Evolutionary conservation across 2,113 vertebrate genomes (phyloP).

Genomic region (Mastomys coucha): DNA sequence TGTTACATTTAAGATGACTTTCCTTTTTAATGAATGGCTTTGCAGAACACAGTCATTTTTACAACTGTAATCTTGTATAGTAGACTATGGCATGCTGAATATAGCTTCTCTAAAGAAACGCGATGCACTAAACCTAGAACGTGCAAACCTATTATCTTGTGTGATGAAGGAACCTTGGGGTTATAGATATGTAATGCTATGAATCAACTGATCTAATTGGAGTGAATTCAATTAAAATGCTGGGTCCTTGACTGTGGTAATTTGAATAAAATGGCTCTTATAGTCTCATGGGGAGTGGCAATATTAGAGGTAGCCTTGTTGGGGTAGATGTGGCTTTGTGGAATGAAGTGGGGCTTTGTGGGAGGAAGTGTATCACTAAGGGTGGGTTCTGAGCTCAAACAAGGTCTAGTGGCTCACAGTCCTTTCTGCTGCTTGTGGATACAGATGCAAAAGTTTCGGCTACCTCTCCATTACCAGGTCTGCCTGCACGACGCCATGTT

Average conservation of each 20-base stretch:
- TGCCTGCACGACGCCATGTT: background rate
- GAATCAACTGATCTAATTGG: background rate
- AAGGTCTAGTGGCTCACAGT: background rate
- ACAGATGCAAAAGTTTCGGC: background rate
- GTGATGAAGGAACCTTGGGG: background rate
- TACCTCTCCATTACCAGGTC: background rate
- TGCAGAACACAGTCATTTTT: background rate
- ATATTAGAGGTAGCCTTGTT: background rate
- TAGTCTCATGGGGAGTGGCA: background rate
- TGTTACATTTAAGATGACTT: background rate
- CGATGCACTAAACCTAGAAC: background rate
- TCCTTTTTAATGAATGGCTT: background rate
- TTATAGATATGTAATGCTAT: background rate
- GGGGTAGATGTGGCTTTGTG: background rate
- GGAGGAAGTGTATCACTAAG: background rate
- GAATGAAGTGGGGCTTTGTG: background rate
- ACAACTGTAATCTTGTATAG: background rate
- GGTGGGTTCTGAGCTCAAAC: background rate
- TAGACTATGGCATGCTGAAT: background rate
- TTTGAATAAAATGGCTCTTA: background rate
- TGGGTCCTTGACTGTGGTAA: background rate
- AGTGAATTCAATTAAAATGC: background rate
- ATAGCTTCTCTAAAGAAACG: background rate
- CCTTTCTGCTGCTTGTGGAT: background rate
- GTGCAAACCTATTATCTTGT: background rate